phyloP scores from a whole-genome alignment of 2,113 vertebrate species.

The Chionomys nivalis region DNA sequence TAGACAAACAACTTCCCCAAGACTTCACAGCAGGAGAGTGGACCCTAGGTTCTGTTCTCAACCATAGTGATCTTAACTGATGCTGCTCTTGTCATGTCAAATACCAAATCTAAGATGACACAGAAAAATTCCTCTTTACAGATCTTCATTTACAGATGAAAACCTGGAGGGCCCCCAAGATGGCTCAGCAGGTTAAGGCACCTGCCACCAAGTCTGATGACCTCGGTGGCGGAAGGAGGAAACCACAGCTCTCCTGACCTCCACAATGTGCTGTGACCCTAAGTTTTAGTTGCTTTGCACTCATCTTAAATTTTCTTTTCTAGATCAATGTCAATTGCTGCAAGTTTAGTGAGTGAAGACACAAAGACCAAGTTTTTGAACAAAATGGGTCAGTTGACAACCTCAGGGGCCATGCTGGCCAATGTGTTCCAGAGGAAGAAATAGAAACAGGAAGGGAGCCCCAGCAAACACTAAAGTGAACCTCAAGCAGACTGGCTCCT shows the following conservation, averaged over 20 bases:
- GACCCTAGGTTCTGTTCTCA: neutral
- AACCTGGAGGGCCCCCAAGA: neutral
- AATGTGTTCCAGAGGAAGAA: constrained; percentile 99
- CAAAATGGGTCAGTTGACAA: constrained; percentile 99
- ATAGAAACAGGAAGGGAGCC: constrained; percentile 80
- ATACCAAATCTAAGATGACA: neutral
- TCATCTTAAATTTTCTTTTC: constrained; percentile 68
- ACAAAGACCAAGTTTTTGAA: constrained; percentile 99
- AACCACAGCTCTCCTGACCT: neutral
- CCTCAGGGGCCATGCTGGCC: constrained; percentile 98
- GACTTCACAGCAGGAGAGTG: neutral
- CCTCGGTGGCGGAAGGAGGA: neutral
- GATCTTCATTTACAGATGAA: neutral
- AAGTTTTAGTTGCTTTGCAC: constrained; percentile 22
- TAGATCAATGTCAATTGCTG: constrained; percentile 97
- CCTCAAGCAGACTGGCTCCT: constrained; percentile 86
- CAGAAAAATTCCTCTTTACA: neutral
- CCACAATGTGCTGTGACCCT: neutral
- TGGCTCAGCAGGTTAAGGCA: neutral
- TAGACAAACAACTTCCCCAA: neutral
- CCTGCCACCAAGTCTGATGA: neutral
- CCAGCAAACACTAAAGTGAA: constrained; percentile 86
- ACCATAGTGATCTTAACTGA: neutral
- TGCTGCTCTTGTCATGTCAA: neutral
- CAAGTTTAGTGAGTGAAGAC: constrained; percentile 98